Base-by-base conservation (phyloP, 2,797 vertebrate genomes). In the Cynopterus sphinx region DNA sequence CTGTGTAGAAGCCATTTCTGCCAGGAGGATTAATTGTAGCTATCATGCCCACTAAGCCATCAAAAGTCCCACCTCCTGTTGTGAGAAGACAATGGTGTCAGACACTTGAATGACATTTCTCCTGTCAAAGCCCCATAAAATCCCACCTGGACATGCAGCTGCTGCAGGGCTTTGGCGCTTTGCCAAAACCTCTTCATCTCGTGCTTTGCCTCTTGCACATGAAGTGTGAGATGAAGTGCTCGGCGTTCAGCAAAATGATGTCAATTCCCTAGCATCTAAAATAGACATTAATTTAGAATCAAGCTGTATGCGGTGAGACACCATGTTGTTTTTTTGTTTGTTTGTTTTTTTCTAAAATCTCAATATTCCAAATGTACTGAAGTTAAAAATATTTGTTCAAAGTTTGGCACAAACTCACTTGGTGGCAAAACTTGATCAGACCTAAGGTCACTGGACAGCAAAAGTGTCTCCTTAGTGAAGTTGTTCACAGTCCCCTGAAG, bases 21-120 rank as follows among this genome's bases (percentile, higher is more conserved):
- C 70, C 61, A 36, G 7, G 39, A 97, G 59, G n/a, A 98, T 97
- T 98, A 97, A 98, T 97, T 98, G 43, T 84, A 97, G 41, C n/a
- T 94, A 90, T 98, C 55, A 71, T 96, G 46, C 5, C 70, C 83
- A 75, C 84, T 95, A 96, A 97, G 70, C 28, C 55, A 96, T 97
- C 81, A 67, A 87, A 46, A 39, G 75, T 68, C 67, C 90, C 81
- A 92, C 65, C 92, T 97, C 90, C 43, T 41, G 43, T 84, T 39
- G 67, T 39, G 57, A 92, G 55, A 94, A 96, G 96, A 94, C 93
- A 97, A 94, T 93, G 55, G 8, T 87, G 71, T 87, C 85, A 96
- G 94, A 41, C 16, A 36, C 55, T 92, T 92, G 94, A 97, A 22
- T 88, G 70, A 84, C 84, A 95, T 5, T 95, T 98, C 93, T 94